Percentiles rank a stretch among this genome's conserved stretches.
Conservation (phyloP, 2,888 invertebrate genomes). For the Apotomis capreana region DNA sequence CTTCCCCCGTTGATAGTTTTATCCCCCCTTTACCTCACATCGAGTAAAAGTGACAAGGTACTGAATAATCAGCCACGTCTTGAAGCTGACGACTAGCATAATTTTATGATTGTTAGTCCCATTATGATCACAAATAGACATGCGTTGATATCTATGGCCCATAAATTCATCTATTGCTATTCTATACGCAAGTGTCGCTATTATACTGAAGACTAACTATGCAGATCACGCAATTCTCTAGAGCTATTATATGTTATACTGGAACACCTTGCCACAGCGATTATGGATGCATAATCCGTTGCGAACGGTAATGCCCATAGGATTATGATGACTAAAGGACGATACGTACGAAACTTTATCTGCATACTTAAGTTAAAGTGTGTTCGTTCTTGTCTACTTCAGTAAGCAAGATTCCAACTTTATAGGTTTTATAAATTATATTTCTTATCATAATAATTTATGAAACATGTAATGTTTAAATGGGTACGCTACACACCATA, state of each 20-base stretch:
- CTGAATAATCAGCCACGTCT: not conserved
- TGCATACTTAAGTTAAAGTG: too few species aligned
- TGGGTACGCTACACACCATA: too few species aligned
- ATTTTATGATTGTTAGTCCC: not conserved
- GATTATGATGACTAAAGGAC: slow-evolving; percentile 27
- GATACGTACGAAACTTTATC: too few species aligned
- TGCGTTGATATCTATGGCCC: not conserved
- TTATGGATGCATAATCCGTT: slow-evolving; percentile 32
- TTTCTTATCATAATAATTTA: too few species aligned
- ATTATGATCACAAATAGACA: not conserved
- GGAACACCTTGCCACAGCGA: slow-evolving; percentile 24
- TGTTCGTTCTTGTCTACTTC: too few species aligned
- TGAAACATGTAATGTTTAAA: too few species aligned
- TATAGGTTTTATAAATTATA: too few species aligned
- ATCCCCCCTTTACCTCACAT: too few species aligned
- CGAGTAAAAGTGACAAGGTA: too few species aligned
- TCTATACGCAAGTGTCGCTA: slow-evolving; percentile 5
- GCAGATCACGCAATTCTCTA: slow-evolving; percentile 18
- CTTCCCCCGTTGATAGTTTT: too few species aligned
- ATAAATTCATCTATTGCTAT: slow-evolving; percentile 1
- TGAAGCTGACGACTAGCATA: not conserved
- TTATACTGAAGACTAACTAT: slow-evolving; percentile 1
- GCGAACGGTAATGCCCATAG: slow-evolving; percentile 28
- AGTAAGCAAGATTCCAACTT: too few species aligned
- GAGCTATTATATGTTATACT: slow-evolving; percentile 23